phyloP scores from a whole-genome alignment of 2,797 vertebrate species.

The Tokudaia muenninki region DNA sequence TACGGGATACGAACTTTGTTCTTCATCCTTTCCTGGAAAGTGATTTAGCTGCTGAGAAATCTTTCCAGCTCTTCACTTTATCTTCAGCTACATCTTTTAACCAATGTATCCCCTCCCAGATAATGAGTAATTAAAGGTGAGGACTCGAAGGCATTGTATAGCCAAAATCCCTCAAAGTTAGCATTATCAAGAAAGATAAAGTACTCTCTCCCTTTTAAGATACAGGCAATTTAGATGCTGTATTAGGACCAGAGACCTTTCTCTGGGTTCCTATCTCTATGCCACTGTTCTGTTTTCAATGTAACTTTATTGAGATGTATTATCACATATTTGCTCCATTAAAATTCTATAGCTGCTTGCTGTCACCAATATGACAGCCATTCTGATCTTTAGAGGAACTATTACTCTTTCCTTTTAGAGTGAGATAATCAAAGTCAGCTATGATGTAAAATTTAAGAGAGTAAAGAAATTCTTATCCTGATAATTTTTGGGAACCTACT shows the following conservation, averaged over 20 bases:
- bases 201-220: background rate
- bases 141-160: background rate
- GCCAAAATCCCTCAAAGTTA: background rate
- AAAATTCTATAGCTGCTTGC: constrained; percentile 55
- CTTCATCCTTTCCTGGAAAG: background rate
- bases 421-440: background rate
- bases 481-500: background rate
- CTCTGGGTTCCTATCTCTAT: background rate
- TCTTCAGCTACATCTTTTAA: constrained; percentile 9
- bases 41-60: too few species aligned
- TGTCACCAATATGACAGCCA: background rate
- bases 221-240: background rate
- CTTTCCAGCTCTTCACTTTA: background rate
- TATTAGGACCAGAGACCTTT: background rate
- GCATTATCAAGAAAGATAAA: constrained; percentile 8
- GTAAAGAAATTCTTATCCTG: background rate
- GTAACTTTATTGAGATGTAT: background rate
- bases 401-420: background rate
- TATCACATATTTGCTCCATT: constrained; percentile 1
- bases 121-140: background rate
- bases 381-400: background rate
- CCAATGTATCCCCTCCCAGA: background rate
- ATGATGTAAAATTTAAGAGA: constrained; percentile 45
- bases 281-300: background rate
- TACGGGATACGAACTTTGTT: background rate